Base-by-base conservation (phyloP, 2,113 vertebrate species). In the Misgurnus mizolepis region DNA sequence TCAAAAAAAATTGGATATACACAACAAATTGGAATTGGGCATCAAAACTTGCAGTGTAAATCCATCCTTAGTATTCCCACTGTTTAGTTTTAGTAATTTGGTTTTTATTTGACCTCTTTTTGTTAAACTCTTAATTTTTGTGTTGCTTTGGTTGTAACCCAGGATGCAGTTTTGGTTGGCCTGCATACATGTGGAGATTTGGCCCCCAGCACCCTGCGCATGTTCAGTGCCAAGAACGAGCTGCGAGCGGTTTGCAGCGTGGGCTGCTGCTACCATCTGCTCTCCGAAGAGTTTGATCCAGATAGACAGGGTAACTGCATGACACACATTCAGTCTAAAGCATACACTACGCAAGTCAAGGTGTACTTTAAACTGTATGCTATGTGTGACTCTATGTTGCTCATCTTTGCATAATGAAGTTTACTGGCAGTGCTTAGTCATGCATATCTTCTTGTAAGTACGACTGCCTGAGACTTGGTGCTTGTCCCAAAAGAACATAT, bases 111-210 rank as follows among this genome's bases (percentile, higher is more conserved):
- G 62, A 49, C 77, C 50, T 3, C 27, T 18, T n/a, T n/a, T n/a
- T 69, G 12, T 76, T 34, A 34, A 34, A 34, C 39, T 64, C n/a
- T 15, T 12, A 17, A 39, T 58, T n/a, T 58, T 80, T 4, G 50
- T 76, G 69, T 18, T 58, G 6, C 6, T 62, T 58, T 62, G 58
- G 60, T 78, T 53, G 11, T 67, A 58, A 75, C 86, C 40, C 86
- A 99, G 98, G 92, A 97, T 72, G 96, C 95, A 18, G 81, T 99
- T 83, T 82, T 98, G 91, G 96, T 98, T 43, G 98, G 98, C 62
- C 91, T 99, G 12, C 98, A 99, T 90, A 99, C 98, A 0, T 99
- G 97, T 66, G 98, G 98, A 6, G 95, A 99, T 90, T 93, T 99
- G 90, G 96, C 96, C 84, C 82, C 92, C 60, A 93, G 91, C 88